Evolutionary conservation across 64 coral and sea anemone species (phyloP).

Genomic region (Platygyra sinensis): DNA sequence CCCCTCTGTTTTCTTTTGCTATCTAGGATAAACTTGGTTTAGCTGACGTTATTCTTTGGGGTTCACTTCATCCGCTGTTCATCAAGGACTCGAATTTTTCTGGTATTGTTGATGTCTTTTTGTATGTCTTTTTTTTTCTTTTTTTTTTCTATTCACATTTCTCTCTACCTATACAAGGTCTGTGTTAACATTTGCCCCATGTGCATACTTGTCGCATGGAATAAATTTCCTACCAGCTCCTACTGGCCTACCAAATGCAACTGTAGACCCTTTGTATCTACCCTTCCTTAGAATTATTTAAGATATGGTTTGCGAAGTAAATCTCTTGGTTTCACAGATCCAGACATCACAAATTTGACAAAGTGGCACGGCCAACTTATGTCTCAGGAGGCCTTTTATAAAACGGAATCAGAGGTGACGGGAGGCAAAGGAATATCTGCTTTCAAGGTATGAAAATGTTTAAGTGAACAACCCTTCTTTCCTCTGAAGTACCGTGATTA

Average conservation of each 20-base stretch:
- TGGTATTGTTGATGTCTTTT: neutral
- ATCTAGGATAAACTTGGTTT: constrained; percentile 57
- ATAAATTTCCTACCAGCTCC: too few species aligned
- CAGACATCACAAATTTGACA: neutral
- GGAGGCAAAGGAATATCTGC: constrained; percentile 14
- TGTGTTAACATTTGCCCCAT: too few species aligned
- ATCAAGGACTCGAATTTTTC: neutral
- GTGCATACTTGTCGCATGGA: too few species aligned
- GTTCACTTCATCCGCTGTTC: constrained; percentile 61
- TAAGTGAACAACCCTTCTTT: too few species aligned
- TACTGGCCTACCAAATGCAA: too few species aligned
- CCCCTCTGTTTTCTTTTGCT: neutral
- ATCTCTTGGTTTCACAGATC: neutral
- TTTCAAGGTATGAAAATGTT: neutral
- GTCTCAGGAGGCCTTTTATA: constrained; percentile 18
- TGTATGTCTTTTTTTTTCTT: neutral
- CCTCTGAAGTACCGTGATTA: too few species aligned
- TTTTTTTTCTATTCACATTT: too few species aligned
- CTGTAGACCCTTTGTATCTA: too few species aligned
- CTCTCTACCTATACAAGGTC: too few species aligned
- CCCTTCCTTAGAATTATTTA: too few species aligned
- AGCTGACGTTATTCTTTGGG: constrained; percentile 81
- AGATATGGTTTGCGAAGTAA: too few species aligned
- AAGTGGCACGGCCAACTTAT: constrained; percentile 32
- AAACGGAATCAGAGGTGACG: constrained; percentile 27